Conservation (phyloP, 2,113 vertebrate species). For the Mustela nigripes region DNA sequence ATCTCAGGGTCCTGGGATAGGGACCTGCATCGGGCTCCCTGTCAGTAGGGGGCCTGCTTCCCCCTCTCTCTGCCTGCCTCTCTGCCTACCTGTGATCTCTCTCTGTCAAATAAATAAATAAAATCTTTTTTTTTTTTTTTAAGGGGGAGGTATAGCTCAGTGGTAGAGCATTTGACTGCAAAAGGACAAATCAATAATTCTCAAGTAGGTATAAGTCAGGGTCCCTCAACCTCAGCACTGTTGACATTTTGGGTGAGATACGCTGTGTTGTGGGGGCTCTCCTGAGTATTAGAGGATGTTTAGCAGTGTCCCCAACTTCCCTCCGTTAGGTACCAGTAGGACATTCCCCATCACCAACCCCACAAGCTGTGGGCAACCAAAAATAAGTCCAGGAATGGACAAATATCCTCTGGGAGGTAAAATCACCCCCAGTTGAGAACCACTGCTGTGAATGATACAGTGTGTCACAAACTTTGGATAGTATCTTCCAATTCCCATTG, state of each 20-base stretch:
- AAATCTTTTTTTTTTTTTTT: too few species aligned
- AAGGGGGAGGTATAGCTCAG: too few species aligned
- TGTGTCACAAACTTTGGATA: too few species aligned
- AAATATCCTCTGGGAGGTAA: not conserved
- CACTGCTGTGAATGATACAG: not conserved
- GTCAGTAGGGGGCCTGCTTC: too few species aligned
- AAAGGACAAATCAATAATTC: not conserved
- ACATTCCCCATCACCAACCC: not conserved
- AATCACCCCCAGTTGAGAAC: not conserved
- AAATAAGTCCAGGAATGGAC: not conserved
- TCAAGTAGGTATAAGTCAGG: not conserved
- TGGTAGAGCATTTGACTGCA: too few species aligned
- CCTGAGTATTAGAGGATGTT: not conserved
- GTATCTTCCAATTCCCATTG: not conserved
- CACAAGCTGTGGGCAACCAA: not conserved
- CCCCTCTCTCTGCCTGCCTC: too few species aligned
- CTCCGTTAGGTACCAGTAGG: not conserved
- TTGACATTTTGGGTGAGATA: not conserved
- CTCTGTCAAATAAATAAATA: too few species aligned
- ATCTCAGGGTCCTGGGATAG: too few species aligned
- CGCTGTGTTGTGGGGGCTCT: not conserved
- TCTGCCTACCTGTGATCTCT: too few species aligned
- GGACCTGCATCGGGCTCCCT: too few species aligned
- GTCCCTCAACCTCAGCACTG: not conserved
- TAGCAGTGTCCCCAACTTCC: not conserved